phyloP scores from a whole-genome alignment of 1,140 invertebrate genomes.

The Mylabris phalerata region DNA sequence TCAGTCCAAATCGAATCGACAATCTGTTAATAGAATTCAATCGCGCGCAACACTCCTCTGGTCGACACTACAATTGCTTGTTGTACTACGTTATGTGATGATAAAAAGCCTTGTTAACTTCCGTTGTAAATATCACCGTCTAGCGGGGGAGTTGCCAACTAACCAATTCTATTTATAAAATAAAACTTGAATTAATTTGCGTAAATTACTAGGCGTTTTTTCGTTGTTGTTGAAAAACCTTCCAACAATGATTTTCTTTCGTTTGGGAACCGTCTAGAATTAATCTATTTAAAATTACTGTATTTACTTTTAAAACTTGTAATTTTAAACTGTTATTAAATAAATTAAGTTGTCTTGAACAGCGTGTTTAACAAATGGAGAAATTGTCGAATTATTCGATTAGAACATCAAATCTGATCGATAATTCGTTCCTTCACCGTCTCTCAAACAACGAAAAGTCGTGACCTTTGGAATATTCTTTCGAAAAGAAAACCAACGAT shows the following conservation, averaged over 20 bases:
- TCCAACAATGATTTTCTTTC: not conserved
- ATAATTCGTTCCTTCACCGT: too few relatives aligned
- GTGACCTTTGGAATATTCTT: too few relatives aligned
- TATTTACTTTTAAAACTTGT: constrained; percentile 10
- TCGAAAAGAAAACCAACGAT: too few relatives aligned
- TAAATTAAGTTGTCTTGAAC: constrained; percentile 10
- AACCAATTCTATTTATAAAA: constrained; percentile 5
- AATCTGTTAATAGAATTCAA: not conserved
- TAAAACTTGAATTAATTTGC: constrained; percentile 18
- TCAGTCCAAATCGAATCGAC: too few relatives aligned
- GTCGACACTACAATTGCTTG: not conserved
- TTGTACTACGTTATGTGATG: not conserved
- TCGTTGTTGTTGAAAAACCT: not conserved
- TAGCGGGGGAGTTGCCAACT: constrained; percentile 16
- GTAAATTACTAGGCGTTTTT: constrained; percentile 1
- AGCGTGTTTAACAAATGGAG: not conserved
- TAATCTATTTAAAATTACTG: constrained; percentile 13
- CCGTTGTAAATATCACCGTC: constrained; percentile 13
- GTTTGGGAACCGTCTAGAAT: constrained; percentile 1
- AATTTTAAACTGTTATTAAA: constrained; percentile 9
- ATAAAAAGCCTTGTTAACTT: constrained; percentile 27
- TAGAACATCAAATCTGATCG: too few relatives aligned
- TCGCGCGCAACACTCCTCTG: constrained; percentile 3
- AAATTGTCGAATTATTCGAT: too few relatives aligned
- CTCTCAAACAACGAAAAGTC: too few relatives aligned